Percentiles rank a stretch among this genome's conserved stretches.
Conservation (phyloP, 2,113 vertebrate species). For the Xiphophorus couchianus region DNA sequence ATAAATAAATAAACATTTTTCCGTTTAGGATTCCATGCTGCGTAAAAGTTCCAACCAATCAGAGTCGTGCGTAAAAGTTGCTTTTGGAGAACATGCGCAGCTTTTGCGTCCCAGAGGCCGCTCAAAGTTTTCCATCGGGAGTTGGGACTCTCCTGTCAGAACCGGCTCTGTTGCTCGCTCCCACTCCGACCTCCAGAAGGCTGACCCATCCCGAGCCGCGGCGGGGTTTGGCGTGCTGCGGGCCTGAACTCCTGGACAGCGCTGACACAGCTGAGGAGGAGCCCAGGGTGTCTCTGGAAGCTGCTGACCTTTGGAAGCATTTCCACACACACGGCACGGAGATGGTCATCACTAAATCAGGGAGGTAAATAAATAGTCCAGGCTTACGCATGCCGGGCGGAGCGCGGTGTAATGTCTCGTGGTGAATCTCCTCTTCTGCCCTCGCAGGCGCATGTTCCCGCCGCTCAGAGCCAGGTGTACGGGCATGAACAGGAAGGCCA, state of each 20-base stretch:
- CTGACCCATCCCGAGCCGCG: slow-evolving; percentile 73
- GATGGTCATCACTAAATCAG: slow-evolving; percentile 98
- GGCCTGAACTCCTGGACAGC: slow-evolving; percentile 83
- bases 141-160: background rate
- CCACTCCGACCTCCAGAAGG: slow-evolving; percentile 69
- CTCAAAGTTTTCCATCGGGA: no score
- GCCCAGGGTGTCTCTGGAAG: slow-evolving; percentile 91
- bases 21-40: no score
- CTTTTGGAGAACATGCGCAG: no score
- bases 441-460: slow-evolving; percentile 93
- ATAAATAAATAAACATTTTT: no score
- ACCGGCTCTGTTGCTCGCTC: background rate
- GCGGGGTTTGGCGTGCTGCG: background rate
- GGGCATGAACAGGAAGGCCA: slow-evolving; percentile 90
- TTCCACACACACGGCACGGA: slow-evolving; percentile 94
- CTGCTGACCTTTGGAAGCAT: slow-evolving; percentile 92
- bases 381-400: slow-evolving; percentile 6
- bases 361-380: slow-evolving; percentile 80
- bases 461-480: slow-evolving; percentile 92
- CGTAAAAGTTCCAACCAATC: no score
- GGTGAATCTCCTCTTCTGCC: background rate
- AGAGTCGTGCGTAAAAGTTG: no score
- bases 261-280: slow-evolving; percentile 86
- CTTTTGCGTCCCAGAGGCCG: no score
- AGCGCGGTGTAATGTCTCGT: background rate